Conservation (phyloP, 2,888 invertebrate species). For the Clepsis dumicolana region DNA sequence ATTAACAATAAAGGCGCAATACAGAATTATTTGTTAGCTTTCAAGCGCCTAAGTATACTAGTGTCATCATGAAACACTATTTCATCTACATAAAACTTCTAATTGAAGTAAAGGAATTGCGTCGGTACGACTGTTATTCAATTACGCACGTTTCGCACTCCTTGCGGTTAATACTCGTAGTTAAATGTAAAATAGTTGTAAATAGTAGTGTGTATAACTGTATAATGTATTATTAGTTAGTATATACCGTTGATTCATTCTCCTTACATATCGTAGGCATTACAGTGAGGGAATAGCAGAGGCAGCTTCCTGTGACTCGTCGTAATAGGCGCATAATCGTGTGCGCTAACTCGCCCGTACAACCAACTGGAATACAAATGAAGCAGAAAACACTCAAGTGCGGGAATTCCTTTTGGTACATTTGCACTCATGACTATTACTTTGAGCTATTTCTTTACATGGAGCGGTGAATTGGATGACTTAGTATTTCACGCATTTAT, state of each 20-base stretch:
- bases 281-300: slow-evolving; percentile 53
- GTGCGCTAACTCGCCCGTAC: slow-evolving; percentile 49
- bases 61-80: not conserved
- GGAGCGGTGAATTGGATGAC: not conserved
- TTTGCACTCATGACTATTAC: slow-evolving; percentile 53
- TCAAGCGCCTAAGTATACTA: not conserved
- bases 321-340: slow-evolving; percentile 46
- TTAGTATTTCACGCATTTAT: not conserved
- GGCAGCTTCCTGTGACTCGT: slow-evolving; percentile 65
- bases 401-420: slow-evolving; percentile 77
- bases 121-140: slow-evolving; percentile 23
- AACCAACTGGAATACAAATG: slow-evolving; percentile 75
- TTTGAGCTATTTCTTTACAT: slow-evolving; percentile 37
- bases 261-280: slow-evolving; percentile 39
- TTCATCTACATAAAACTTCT: not conserved
- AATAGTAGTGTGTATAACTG: too few species aligned
- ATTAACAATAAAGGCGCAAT: not conserved
- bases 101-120: slow-evolving; percentile 3
- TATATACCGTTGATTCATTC: slow-evolving; percentile 25
- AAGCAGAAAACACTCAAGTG: slow-evolving; percentile 77
- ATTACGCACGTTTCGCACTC: slow-evolving; percentile 25
- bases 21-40: not conserved
- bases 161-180: slow-evolving; percentile 14
- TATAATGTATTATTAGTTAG: too few species aligned
- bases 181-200: slow-evolving; percentile 13